Percentiles rank a stretch among this genome's conserved stretches.
Evolutionary conservation across 2,888 invertebrate species (phyloP).

Genomic region (Eupithecia tripunctaria): DNA sequence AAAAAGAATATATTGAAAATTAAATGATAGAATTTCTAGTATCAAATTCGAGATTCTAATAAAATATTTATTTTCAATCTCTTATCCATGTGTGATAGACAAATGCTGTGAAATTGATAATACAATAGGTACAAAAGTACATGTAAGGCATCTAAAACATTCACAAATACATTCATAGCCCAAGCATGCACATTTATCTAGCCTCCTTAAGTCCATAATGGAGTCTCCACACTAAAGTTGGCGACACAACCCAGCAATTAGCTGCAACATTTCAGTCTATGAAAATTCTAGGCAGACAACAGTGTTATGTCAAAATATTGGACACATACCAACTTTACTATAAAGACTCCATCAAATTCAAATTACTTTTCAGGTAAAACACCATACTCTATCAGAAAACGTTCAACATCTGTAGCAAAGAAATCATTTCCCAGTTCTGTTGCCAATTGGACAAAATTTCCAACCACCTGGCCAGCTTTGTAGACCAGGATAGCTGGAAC

Average conservation of each 20-base stretch:
- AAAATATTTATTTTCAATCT: not conserved
- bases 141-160: constrained; percentile 35
- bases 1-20: not conserved
- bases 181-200: constrained; percentile 31
- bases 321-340: not conserved
- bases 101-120: not conserved
- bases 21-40: not conserved
- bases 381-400: constrained; percentile 94
- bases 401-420: constrained; percentile 94
- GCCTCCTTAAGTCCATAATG: not conserved
- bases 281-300: not conserved
- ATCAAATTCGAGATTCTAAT: not conserved
- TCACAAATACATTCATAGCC: constrained; percentile 35
- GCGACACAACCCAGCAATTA: not conserved
- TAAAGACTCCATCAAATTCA: not conserved
- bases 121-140: constrained; percentile 13
- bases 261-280: not conserved
- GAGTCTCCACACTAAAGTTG: constrained; percentile 6
- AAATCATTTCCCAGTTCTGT: constrained; percentile 96
- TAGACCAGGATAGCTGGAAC: constrained; percentile 97
- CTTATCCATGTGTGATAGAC: not conserved
- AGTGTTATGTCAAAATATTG: not conserved
- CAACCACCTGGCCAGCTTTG: constrained; percentile 94
- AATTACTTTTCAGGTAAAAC: constrained; percentile 88
- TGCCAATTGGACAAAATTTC: constrained; percentile 94